Base-by-base conservation (phyloP, 1,140 invertebrate species). In the Ips nitidus region DNA sequence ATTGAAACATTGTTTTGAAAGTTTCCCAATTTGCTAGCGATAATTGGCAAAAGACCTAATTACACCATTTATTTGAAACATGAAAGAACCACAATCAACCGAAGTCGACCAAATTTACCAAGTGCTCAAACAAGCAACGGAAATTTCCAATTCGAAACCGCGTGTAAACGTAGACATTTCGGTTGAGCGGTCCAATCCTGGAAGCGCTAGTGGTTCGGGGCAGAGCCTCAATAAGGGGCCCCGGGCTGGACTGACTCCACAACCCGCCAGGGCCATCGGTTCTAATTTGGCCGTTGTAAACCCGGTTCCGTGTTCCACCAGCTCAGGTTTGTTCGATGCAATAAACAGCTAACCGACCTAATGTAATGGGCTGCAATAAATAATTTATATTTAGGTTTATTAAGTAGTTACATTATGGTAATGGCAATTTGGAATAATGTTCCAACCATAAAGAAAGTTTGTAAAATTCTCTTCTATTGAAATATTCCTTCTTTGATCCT, bases 81-180 rank as follows among this genome's bases (percentile, higher is more conserved):
- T 22, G 22, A 59, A 70, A 69, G 57, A 62, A 62, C 36, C 50
- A n/a, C 65, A 68, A 69, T 41, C 41, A 4, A 56, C 67, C 50
- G 74, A 75, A 59, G 74, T 94, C 84, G 93, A 95, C 86, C 89
- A 90, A 82, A 93, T 92, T 79, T 95, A 95, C 85, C 93, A 94
- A 86, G 92, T 95, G 79, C 86, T 96, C 84, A 95, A 95, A 86
- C 91, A 94, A 83, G 93, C 93, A 76, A 91, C 91, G 76, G 92
- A 94, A 86, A 90, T 95, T 80, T 86, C 87, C 47, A 80, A 77
- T 72, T 81, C 75, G 77, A 85, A 83, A 80, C 85, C 82, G 73
- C 80, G 82, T 64, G 75, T 80, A 75, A 78, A 74, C 63, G 70
- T 78, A 76, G 62, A 59, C 22, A 81, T 78, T 78, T 82, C 79